phyloP scores from a whole-genome alignment of 1,140 invertebrate genomes.

The Sarcophaga peregrina region DNA sequence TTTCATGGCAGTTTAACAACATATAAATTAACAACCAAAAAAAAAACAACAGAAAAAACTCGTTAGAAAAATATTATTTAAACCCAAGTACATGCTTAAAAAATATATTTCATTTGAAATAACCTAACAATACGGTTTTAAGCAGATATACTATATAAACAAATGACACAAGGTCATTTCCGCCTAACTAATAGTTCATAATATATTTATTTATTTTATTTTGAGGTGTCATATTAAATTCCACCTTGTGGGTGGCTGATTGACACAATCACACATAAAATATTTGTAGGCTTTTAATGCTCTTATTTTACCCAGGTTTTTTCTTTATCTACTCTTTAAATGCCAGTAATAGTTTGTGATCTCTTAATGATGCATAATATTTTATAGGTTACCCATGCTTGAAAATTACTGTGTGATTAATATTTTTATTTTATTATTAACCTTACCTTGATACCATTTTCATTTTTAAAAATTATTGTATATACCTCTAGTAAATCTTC shows the following conservation, averaged over 20 bases:
- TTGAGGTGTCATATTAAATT: not conserved
- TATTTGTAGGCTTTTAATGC: not conserved
- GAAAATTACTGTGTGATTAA: not conserved
- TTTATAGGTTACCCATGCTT: not conserved
- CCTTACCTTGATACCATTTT: constrained; percentile 21
- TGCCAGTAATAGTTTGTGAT: not conserved
- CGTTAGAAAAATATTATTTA: too few relatives aligned
- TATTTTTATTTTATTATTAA: not conserved
- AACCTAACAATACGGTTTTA: not conserved
- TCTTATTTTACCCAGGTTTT: not conserved
- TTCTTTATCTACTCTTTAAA: not conserved
- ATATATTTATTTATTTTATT: not conserved
- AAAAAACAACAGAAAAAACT: not conserved
- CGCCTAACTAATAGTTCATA: not conserved
- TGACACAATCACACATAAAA: not conserved
- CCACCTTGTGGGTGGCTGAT: not conserved
- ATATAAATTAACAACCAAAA: not conserved
- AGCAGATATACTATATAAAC: not conserved
- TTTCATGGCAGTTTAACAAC: constrained; percentile 39
- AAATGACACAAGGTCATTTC: constrained; percentile 12
- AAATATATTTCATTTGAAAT: not conserved
- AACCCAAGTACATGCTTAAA: too few relatives aligned
- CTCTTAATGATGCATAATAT: not conserved
- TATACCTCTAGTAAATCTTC: not conserved
- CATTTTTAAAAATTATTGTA: not conserved